A percentile compares a stretch with the other conserved stretches of the same genome.
Conservation (phyloP, 2,888 invertebrate genomes). For the Schizotus pectinicornis region DNA sequence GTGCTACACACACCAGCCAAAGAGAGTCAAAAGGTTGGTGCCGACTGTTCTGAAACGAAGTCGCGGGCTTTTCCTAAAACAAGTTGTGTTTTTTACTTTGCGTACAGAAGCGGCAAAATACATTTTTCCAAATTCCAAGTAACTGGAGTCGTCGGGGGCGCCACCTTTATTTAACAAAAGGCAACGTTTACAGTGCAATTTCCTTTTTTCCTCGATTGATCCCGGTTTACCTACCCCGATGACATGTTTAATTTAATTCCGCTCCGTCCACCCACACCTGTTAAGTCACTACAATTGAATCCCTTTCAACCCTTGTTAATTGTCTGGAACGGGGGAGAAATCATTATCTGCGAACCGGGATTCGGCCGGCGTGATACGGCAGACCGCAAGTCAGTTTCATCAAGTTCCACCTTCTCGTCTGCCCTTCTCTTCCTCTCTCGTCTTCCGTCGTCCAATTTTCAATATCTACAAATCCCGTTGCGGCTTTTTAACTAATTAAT, state of each 20-base stretch:
- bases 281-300: constrained; percentile 59
- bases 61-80: too few relatives aligned
- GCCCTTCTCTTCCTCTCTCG: constrained; percentile 19
- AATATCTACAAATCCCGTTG: too few relatives aligned
- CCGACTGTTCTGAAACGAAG: too few relatives aligned
- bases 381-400: constrained; percentile 54
- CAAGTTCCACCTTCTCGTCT: constrained; percentile 35
- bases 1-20: too few relatives aligned
- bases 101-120: not conserved
- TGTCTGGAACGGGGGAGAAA: constrained; percentile 57
- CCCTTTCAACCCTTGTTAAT: constrained; percentile 59
- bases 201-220: too few relatives aligned
- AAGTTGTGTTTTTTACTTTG: too few relatives aligned
- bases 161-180: too few relatives aligned
- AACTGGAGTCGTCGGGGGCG: not conserved
- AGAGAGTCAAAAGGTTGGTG: too few relatives aligned
- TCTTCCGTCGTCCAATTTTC: constrained; percentile 3
- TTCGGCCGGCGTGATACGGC: constrained; percentile 52
- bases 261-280: constrained; percentile 57
- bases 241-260: constrained; percentile 55
- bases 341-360: constrained; percentile 55
- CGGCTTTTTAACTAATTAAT: too few relatives aligned
- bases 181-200: too few relatives aligned
- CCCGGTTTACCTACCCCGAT: constrained; percentile 16
- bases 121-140: not conserved